These are phyloP conservation scores for Neoniphon sammara DNA, from an alignment of 2,797 vertebrate species.

Conservation along the genomic window DNA sequence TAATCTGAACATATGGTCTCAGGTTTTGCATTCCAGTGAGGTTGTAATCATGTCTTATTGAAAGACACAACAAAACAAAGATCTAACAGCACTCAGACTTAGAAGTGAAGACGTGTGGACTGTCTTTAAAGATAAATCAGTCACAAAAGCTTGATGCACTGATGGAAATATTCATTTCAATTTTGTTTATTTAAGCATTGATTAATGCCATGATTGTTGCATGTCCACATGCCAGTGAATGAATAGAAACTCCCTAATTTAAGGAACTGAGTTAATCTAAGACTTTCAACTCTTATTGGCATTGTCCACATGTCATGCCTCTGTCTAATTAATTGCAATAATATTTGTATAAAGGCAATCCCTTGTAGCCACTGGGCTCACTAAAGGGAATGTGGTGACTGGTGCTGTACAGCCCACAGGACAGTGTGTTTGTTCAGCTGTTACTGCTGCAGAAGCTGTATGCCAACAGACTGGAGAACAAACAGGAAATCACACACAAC, in stretches of 20 bases:
- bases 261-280: background rate
- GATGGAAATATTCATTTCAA: background rate
- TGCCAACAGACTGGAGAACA: conserved; percentile 17
- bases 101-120: background rate
- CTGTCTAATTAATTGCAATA: background rate
- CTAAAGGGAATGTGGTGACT: background rate
- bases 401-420: conserved; percentile 2
- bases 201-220: too few relatives aligned
- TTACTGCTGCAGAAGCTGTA: conserved; percentile 12
- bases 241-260: background rate
- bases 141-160: background rate
- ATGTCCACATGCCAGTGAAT: background rate
- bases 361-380: background rate
- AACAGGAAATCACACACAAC: conserved; percentile 32
- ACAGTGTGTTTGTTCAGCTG: conserved; percentile 42
- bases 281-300: background rate
- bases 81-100: background rate
- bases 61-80: conserved; percentile 1
- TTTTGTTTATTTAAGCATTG: background rate
- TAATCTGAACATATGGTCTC: conserved; percentile 17
- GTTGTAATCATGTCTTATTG: conserved; percentile 5
- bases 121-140: background rate
- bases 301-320: background rate
- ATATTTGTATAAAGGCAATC: background rate
- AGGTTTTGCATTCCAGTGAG: conserved; percentile 32